Percentiles rank a stretch among this genome's conserved stretches.
These are phyloP conservation scores for Cactoblastis cactorum DNA, from an alignment of 2,888 invertebrate genomes.

Conservation along the genomic window DNA sequence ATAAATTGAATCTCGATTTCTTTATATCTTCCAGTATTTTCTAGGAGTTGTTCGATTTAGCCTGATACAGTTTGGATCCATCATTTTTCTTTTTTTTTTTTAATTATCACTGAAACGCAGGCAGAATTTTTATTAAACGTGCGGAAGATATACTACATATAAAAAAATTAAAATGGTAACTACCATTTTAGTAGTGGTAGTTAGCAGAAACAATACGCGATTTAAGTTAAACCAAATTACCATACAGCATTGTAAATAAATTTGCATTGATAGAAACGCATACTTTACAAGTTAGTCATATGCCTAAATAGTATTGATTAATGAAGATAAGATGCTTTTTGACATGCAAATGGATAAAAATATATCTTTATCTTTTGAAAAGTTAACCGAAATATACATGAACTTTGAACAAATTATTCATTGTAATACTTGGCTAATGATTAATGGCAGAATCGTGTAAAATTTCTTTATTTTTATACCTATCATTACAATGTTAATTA, in stretches of 20 bases:
- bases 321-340: background rate
- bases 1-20: background rate
- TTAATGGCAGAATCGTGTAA: too few relatives aligned
- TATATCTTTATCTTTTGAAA: too few relatives aligned
- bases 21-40: background rate
- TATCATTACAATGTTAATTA: too few relatives aligned
- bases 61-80: background rate
- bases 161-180: background rate
- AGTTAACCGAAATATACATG: too few relatives aligned
- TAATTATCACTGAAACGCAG: too few relatives aligned
- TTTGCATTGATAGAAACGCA: constrained; percentile 13
- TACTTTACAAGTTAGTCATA: constrained; percentile 9
- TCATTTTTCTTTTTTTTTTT: too few relatives aligned
- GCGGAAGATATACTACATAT: background rate
- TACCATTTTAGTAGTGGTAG: too few relatives aligned
- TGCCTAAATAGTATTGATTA: background rate
- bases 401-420: too few relatives aligned
- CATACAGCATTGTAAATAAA: constrained; percentile 4
- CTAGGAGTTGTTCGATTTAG: background rate
- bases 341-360: too few relatives aligned
- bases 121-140: too few relatives aligned
- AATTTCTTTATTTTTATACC: too few relatives aligned
- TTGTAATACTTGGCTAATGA: too few relatives aligned
- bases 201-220: background rate
- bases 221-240: background rate